These are phyloP conservation scores for Metallyticus violacea DNA, from an alignment of 2,888 invertebrate genomes.

Conservation along the genomic window DNA sequence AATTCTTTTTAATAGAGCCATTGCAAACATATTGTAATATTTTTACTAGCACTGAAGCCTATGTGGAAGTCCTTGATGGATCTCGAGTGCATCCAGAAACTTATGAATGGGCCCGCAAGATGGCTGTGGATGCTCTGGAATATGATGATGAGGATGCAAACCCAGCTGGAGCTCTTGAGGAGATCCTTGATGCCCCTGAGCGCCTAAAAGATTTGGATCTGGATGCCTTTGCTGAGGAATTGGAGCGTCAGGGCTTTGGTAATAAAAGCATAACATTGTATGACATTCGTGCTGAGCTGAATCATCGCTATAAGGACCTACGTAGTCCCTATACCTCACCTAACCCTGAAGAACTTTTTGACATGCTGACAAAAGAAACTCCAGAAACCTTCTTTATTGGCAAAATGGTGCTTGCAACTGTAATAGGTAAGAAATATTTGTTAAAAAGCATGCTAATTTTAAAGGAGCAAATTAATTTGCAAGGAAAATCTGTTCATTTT, in stretches of 20 bases:
- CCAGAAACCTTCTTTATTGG: slow-evolving; percentile 89
- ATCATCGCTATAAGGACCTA: slow-evolving; percentile 88
- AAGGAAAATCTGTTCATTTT: background rate
- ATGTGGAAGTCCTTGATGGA: slow-evolving; percentile 93
- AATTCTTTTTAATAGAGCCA: background rate
- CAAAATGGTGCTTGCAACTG: slow-evolving; percentile 80
- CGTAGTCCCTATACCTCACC: slow-evolving; percentile 74
- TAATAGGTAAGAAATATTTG: slow-evolving; percentile 48
- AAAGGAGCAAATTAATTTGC: too few relatives aligned
- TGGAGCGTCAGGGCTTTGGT: slow-evolving; percentile 86
- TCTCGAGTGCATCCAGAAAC: slow-evolving; percentile 98
- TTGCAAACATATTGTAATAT: background rate
- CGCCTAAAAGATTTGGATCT: slow-evolving; percentile 92
- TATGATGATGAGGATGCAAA: slow-evolving; percentile 96
- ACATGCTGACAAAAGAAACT: slow-evolving; percentile 93
- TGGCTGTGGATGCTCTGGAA: slow-evolving; percentile 98
- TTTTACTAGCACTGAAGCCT: slow-evolving; percentile 75
- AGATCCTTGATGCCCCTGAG: slow-evolving; percentile 94
- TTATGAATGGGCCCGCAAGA: slow-evolving; percentile 99
- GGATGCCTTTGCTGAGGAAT: slow-evolving; percentile 96
- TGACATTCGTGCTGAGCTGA: slow-evolving; percentile 94
- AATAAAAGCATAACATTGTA: slow-evolving; percentile 93
- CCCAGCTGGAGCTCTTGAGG: slow-evolving; percentile 95
- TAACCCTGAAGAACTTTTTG: slow-evolving; percentile 85
- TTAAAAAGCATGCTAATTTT: too few relatives aligned